Conservation (phyloP, 2,113 vertebrate species). For the Helogale parvula region DNA sequence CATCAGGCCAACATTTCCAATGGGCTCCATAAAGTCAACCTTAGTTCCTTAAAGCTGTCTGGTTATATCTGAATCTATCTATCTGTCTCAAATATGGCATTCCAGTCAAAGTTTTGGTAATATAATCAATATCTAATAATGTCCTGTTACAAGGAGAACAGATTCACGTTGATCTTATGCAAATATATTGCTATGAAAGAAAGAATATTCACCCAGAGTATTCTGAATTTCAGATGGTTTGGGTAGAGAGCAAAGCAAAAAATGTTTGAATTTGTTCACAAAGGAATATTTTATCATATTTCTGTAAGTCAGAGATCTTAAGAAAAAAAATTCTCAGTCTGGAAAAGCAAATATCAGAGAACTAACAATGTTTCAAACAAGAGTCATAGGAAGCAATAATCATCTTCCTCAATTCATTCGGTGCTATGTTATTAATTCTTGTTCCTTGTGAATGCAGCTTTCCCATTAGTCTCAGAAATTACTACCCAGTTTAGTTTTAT, state of each 20-base stretch:
- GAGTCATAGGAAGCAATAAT: background rate
- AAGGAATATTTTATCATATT: background rate
- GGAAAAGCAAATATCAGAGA: background rate
- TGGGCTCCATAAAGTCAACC: background rate
- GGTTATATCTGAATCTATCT: background rate
- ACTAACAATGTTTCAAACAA: background rate
- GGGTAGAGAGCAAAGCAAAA: background rate
- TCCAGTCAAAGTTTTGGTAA: background rate
- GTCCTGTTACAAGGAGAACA: background rate
- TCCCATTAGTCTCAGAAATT: background rate
- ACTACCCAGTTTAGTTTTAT: background rate
- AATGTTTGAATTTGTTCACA: background rate
- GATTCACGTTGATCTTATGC: too few relatives aligned
- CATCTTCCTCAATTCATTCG: background rate
- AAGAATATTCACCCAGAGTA: background rate
- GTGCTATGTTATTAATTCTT: background rate
- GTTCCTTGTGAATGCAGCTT: background rate
- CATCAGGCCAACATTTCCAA: background rate
- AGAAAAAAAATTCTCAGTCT: background rate
- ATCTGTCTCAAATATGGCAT: background rate
- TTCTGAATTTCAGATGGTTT: background rate
- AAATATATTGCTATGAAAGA: background rate
- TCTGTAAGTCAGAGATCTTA: background rate
- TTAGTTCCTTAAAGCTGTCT: background rate
- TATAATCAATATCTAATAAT: background rate